These are phyloP conservation scores for Colletes collaris DNA, from an alignment of 2,888 invertebrate species.

Conservation along the genomic window DNA sequence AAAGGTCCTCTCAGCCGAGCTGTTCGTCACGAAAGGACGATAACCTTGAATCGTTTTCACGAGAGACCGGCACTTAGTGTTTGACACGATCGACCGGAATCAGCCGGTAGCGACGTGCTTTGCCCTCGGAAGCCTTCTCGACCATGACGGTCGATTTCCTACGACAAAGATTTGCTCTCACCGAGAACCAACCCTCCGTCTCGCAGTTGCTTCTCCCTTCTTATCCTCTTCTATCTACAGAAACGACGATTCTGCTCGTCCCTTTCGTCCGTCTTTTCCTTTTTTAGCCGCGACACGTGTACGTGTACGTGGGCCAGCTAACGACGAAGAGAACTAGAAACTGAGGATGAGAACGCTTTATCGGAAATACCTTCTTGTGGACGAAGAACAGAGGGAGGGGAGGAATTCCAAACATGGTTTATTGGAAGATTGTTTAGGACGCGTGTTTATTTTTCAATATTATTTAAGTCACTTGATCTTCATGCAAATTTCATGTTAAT, in stretches of 20 bases:
- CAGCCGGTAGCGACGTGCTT: constrained; percentile 65
- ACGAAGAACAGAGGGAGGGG: constrained; percentile 13
- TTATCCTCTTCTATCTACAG: constrained; percentile 14
- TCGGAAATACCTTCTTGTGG: constrained; percentile 45
- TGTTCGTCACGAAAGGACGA: constrained; percentile 4
- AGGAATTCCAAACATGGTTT: too few species aligned
- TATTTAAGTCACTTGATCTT: too few species aligned
- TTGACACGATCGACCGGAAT: constrained; percentile 72
- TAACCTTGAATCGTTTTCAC: constrained; percentile 53
- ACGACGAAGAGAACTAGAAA: constrained; percentile 30
- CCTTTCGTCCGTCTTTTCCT: constrained; percentile 31
- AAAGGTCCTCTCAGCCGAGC: neutral
- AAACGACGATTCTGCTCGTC: constrained; percentile 25
- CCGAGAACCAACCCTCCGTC: constrained; percentile 60
- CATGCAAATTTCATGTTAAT: too few species aligned
- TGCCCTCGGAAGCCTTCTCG: constrained; percentile 70
- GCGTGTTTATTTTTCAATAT: too few species aligned
- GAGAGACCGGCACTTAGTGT: constrained; percentile 66
- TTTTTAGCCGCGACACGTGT: constrained; percentile 55
- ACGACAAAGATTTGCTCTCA: constrained; percentile 79
- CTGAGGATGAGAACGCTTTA: constrained; percentile 37
- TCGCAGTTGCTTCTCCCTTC: constrained; percentile 27
- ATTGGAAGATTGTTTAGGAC: too few species aligned
- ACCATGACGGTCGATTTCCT: constrained; percentile 78
- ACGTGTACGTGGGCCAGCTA: constrained; percentile 42